A percentile compares a stretch with the other conserved stretches of the same genome.
Conservation (phyloP, 64 coral and sea anemone genomes). For the Dendrophyllia cribrosa region DNA sequence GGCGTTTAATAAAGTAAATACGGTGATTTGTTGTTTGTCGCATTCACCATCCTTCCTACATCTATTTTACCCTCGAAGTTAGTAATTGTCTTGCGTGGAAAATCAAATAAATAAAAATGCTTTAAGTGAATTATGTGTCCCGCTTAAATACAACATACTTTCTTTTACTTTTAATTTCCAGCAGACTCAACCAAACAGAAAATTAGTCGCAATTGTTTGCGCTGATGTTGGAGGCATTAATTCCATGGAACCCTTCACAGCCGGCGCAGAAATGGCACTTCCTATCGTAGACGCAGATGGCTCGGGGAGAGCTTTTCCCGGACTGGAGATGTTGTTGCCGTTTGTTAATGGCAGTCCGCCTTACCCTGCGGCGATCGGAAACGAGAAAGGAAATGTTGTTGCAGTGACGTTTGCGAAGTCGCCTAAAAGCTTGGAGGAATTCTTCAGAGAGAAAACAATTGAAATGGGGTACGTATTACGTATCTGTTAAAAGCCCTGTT, state of each 20-base stretch:
- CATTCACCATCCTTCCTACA: too few relatives aligned
- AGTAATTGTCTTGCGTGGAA: too few relatives aligned
- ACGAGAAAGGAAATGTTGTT: slow-evolving; percentile 55
- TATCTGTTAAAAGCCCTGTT: too few relatives aligned
- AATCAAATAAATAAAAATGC: too few relatives aligned
- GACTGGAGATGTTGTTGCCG: slow-evolving; percentile 87
- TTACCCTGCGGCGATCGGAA: slow-evolving; percentile 62
- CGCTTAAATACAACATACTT: not conserved
- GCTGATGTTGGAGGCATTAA: slow-evolving; percentile 90
- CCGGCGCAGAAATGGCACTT: slow-evolving; percentile 74
- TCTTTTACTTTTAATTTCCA: slow-evolving; percentile 4
- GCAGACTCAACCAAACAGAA: slow-evolving; percentile 39
- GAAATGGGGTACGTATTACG: slow-evolving; percentile 66
- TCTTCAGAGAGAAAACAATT: slow-evolving; percentile 65
- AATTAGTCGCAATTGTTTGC: slow-evolving; percentile 68
- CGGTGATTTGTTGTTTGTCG: too few relatives aligned
- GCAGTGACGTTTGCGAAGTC: slow-evolving; percentile 60
- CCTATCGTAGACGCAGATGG: slow-evolving; percentile 98
- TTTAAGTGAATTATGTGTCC: too few relatives aligned
- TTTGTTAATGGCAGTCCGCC: slow-evolving; percentile 76
- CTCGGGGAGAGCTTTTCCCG: slow-evolving; percentile 95
- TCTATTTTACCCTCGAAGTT: too few relatives aligned
- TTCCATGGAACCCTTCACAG: slow-evolving; percentile 81
- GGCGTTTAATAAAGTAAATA: too few relatives aligned
- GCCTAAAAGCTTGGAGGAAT: slow-evolving; percentile 73